These are phyloP conservation scores for Azemiops feae DNA, from an alignment of 2,113 vertebrate species.

Conservation along the genomic window DNA sequence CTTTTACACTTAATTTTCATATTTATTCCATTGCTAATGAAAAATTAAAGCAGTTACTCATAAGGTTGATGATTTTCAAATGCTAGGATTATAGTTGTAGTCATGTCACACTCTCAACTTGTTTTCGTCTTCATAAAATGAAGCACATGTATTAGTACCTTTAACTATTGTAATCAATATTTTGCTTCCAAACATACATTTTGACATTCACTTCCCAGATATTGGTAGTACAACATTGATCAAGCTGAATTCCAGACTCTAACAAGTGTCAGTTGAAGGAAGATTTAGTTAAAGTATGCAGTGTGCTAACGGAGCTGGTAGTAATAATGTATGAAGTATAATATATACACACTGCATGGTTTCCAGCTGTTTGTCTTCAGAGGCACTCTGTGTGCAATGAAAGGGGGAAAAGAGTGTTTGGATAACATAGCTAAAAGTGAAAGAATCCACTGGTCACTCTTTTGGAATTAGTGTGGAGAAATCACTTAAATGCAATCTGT, in stretches of 20 bases:
- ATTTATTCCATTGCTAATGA: background rate
- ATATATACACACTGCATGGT: constrained; percentile 18
- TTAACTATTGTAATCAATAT: background rate
- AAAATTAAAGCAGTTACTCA: background rate
- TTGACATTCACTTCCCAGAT: constrained; percentile 29
- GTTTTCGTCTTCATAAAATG: background rate
- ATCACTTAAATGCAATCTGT: constrained; percentile 22
- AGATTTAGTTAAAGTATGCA: constrained; percentile 39
- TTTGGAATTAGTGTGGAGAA: constrained; percentile 22
- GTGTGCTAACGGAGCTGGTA: constrained; percentile 40
- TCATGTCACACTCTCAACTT: background rate
- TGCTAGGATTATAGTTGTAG: constrained; percentile 9
- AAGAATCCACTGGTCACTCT: constrained; percentile 2
- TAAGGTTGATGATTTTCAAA: constrained; percentile 1
- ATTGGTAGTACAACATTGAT: constrained; percentile 33
- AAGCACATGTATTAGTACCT: background rate
- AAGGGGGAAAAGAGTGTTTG: constrained; percentile 18
- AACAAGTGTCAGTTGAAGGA: constrained; percentile 42
- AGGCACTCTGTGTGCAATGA: constrained; percentile 29
- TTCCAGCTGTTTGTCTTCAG: constrained; percentile 49
- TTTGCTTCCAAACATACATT: background rate
- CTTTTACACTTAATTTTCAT: background rate
- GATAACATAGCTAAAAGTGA: constrained; percentile 33
- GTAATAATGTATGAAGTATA: constrained; percentile 32
- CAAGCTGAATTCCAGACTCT: constrained; percentile 22